Conservation (phyloP, 2,113 vertebrate genomes). For the Chiloscyllium plagiosum region DNA sequence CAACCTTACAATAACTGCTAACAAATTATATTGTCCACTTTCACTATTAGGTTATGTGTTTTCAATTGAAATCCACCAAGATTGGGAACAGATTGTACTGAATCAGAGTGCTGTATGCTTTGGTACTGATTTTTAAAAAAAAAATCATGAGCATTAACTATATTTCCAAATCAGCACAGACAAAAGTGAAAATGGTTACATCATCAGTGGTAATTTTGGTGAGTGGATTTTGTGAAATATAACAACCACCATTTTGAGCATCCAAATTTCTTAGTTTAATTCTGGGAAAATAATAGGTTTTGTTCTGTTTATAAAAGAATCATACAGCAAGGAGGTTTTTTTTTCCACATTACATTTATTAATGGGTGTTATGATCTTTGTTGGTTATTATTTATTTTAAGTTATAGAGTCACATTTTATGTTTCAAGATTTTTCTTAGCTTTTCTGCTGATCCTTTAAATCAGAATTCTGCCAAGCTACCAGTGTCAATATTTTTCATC, state of each 20-base stretch:
- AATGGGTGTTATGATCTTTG: neutral
- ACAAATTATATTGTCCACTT: neutral
- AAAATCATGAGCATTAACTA: no score
- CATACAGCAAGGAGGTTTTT: neutral
- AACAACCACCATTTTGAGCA: neutral
- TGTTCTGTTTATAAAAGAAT: neutral
- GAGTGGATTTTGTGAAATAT: neutral
- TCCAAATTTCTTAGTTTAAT: neutral
- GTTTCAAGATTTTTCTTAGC: neutral
- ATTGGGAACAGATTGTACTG: neutral
- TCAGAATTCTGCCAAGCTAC: neutral
- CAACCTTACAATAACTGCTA: neutral
- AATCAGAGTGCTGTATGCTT: neutral
- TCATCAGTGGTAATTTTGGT: neutral
- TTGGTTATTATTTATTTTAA: neutral
- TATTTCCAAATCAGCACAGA: neutral
- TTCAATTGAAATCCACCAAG: neutral
- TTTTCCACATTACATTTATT: neutral
- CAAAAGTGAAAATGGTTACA: neutral
- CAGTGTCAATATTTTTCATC: neutral
- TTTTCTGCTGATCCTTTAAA: neutral
- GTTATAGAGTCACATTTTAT: neutral
- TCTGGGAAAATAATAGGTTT: neutral
- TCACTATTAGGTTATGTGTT: neutral
- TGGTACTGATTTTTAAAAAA: no score